Evolutionary conservation across 1,140 invertebrate species (phyloP).

Genomic region (Drosophila baimaii): DNA sequence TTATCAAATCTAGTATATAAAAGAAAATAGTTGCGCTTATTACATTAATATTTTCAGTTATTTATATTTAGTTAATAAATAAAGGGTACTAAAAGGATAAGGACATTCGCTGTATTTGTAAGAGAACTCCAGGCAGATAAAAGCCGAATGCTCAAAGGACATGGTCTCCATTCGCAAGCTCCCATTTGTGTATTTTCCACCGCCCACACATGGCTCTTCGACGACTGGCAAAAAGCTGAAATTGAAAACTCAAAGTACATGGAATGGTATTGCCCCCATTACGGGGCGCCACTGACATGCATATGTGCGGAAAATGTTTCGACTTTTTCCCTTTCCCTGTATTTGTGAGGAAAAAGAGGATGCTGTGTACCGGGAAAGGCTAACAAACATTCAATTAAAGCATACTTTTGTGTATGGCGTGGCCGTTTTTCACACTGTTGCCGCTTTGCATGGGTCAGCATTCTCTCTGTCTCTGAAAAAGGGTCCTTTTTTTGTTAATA

Average conservation of each 20-base stretch:
- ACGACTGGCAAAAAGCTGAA: conserved; percentile 62
- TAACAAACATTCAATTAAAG: conserved; percentile 78
- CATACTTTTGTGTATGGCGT: conserved; percentile 76
- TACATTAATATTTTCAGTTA: too few relatives aligned
- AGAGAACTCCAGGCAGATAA: conserved; percentile 9
- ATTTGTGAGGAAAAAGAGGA: conserved; percentile 16
- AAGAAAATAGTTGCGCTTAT: too few relatives aligned
- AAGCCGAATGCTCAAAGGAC: conserved; percentile 39
- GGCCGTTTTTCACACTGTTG: conserved; percentile 61
- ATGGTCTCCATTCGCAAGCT: conserved; percentile 19
- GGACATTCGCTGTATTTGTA: neutral
- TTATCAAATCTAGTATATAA: too few relatives aligned
- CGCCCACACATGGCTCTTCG: conserved; percentile 19
- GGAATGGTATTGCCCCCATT: conserved; percentile 70
- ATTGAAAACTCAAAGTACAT: conserved; percentile 81
- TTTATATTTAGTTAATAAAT: neutral
- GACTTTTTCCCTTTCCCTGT: conserved; percentile 33
- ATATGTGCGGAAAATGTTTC: conserved; percentile 69
- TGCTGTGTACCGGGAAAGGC: conserved; percentile 27
- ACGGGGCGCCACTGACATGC: conserved; percentile 65
- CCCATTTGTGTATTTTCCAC: conserved; percentile 16
- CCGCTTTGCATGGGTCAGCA: conserved; percentile 46
- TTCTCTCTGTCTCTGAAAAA: neutral
- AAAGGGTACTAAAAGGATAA: neutral
- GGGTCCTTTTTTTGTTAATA: neutral